A percentile compares a stretch with the other conserved stretches of the same genome.
These are phyloP conservation scores for Agrotis ipsilon DNA, from an alignment of 2,888 invertebrate genomes.

Conservation along the genomic window DNA sequence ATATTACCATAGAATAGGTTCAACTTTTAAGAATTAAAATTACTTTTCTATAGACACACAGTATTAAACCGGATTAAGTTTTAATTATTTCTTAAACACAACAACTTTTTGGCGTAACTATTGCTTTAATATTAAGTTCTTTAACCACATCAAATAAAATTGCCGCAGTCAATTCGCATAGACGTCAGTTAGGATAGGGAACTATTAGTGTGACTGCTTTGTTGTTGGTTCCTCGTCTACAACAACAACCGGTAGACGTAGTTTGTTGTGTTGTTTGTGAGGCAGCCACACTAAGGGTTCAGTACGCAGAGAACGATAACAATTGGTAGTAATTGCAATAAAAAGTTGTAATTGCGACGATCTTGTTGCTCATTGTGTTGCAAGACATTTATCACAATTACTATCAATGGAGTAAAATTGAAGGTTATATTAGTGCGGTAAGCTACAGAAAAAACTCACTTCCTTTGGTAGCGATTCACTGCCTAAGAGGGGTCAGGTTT, in stretches of 20 bases:
- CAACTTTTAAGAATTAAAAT: slow-evolving; percentile 7
- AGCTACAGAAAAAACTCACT: no score
- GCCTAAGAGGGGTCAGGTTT: no score
- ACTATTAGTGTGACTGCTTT: not conserved
- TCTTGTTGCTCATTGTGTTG: slow-evolving; percentile 13
- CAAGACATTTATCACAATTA: slow-evolving; percentile 2
- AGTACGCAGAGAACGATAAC: slow-evolving; percentile 7
- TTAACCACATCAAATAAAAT: slow-evolving; percentile 2
- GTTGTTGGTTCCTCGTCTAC: not conserved
- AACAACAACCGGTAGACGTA: not conserved
- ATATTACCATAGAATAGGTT: not conserved
- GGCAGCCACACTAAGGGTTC: not conserved
- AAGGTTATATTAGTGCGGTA: not conserved
- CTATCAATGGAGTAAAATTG: not conserved
- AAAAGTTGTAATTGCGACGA: not conserved
- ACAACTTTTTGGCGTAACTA: not conserved
- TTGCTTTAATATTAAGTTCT: not conserved
- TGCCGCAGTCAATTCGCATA: slow-evolving; percentile 7
- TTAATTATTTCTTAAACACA: not conserved
- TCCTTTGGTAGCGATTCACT: no score
- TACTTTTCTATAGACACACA: not conserved
- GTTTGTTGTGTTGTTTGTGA: not conserved
- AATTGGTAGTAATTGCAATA: slow-evolving; percentile 6
- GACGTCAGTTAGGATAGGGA: not conserved
- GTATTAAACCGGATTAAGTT: not conserved